Evolutionary conservation across 1,140 invertebrate species (phyloP).

Genomic region (Asbolus verrucosus): DNA sequence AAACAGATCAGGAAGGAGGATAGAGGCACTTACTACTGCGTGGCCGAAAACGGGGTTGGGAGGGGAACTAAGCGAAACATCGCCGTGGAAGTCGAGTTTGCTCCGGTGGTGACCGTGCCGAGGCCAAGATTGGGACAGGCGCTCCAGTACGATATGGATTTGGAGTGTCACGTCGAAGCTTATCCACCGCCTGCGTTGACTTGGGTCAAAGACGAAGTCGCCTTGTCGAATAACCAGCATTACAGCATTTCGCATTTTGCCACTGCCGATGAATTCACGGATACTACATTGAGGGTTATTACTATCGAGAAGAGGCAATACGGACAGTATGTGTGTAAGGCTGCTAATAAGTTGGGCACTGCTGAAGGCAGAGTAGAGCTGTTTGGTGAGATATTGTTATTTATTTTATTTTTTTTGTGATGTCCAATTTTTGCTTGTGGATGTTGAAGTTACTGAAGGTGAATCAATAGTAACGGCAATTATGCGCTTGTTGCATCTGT

Average conservation of each 20-base stretch:
- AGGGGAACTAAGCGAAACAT: conserved; percentile 84
- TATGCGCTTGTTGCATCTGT: too few relatives aligned
- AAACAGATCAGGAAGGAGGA: conserved; percentile 85
- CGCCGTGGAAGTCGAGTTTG: conserved; percentile 89
- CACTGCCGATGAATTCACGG: conserved; percentile 89
- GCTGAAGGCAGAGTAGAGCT: conserved; percentile 82
- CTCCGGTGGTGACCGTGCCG: conserved; percentile 86
- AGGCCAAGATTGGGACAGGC: conserved; percentile 86
- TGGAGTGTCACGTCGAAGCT: conserved; percentile 92
- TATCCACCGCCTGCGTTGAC: conserved; percentile 90
- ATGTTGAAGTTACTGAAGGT: too few relatives aligned
- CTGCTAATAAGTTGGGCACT: conserved; percentile 88
- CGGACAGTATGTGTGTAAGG: conserved; percentile 87
- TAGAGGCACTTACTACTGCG: conserved; percentile 92
- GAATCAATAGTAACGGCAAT: too few relatives aligned
- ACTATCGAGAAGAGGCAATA: conserved; percentile 93
- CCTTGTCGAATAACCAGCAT: conserved; percentile 89
- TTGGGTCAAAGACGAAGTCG: conserved; percentile 87
- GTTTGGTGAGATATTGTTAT: conserved; percentile 87
- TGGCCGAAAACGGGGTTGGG: conserved; percentile 92
- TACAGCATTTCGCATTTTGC: conserved; percentile 87
- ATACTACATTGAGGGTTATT: conserved; percentile 85
- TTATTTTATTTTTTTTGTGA: too few relatives aligned
- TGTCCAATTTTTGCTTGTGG: too few relatives aligned
- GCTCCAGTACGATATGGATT: conserved; percentile 91